Base-by-base conservation (phyloP, 2,888 invertebrate genomes). In the Monochamus alternatus region DNA sequence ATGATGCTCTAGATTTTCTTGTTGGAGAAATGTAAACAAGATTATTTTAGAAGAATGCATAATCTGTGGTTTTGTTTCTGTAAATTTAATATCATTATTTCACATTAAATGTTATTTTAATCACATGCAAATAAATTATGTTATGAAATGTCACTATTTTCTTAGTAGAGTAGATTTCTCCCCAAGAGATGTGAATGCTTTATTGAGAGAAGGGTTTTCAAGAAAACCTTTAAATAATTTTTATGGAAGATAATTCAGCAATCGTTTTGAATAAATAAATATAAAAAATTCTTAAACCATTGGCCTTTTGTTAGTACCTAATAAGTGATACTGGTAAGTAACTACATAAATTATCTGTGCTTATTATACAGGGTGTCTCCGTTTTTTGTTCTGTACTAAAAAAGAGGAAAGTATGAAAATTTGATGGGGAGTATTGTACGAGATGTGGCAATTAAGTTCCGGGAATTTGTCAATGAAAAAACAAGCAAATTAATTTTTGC, bases 101-200 rank as follows among this genome's bases (percentile, higher is more conserved):
- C 73, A 65, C 65, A 73, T 55, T 65, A 73, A 65, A 74, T 74
- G 73, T 76, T 78, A 73, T 69, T 79, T 79, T 76, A 78, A 75
- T 66, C 77, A 78, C 76, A 63, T 74, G 73, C 77, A 77, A 80
- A 80, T 80, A 80, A 80, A 80, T 70, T 75, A 76, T 80, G 80
- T 80, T 80, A 78, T 77, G 62, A 22, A 71, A 47, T 7, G 47
- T 12, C 4, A 32, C n/a, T 63, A 69, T 69, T 74, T 69, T 70
- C 67, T 74, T 64, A 60, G 74, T 74, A 70, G 74, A 62, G 10
- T 69, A 74, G 74, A 69, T n/a, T 70, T 32, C 32, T 0, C n/a
- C 60, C 44, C 12, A 52, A 31, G 47, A 52, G 0, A 22, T 22
- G 22, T 22, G 22, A 22, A 22, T 22, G 22, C 22, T 22, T 22